Conservation (phyloP, 2,797 vertebrate genomes). For the Perodicticus potto region DNA sequence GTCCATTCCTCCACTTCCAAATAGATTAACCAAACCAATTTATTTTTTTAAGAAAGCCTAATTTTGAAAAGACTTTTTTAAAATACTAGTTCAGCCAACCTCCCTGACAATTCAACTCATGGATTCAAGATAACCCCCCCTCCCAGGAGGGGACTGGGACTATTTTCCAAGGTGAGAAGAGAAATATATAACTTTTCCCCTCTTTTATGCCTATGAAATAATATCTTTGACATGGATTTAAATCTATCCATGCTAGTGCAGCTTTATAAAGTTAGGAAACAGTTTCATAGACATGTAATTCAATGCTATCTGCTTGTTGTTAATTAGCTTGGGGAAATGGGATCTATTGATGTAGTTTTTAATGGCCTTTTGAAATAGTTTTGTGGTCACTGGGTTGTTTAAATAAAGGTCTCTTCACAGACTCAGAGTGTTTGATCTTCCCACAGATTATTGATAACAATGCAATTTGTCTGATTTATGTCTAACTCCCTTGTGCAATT, state of each 20-base stretch:
- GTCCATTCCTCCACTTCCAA: neutral
- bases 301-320: slow-evolving; percentile 15
- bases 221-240: neutral
- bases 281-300: neutral
- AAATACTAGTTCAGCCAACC: neutral
- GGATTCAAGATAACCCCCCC: neutral
- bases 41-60: neutral
- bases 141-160: accelerated
- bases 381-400: slow-evolving; percentile 53
- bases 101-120: neutral
- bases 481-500: neutral
- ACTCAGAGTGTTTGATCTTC: slow-evolving; percentile 30
- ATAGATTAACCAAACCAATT: neutral
- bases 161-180: neutral
- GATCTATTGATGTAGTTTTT: slow-evolving; percentile 38
- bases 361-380: slow-evolving; percentile 60
- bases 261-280: neutral
- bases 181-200: neutral
- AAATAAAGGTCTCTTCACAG: slow-evolving; percentile 53
- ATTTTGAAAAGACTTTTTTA: neutral
- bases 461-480: neutral
- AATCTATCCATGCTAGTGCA: neutral
- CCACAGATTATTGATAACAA: slow-evolving; percentile 30
- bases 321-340: slow-evolving; percentile 68
- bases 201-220: neutral